phyloP scores from a whole-genome alignment of 2,113 vertebrate species.

The Passerina amoena region DNA sequence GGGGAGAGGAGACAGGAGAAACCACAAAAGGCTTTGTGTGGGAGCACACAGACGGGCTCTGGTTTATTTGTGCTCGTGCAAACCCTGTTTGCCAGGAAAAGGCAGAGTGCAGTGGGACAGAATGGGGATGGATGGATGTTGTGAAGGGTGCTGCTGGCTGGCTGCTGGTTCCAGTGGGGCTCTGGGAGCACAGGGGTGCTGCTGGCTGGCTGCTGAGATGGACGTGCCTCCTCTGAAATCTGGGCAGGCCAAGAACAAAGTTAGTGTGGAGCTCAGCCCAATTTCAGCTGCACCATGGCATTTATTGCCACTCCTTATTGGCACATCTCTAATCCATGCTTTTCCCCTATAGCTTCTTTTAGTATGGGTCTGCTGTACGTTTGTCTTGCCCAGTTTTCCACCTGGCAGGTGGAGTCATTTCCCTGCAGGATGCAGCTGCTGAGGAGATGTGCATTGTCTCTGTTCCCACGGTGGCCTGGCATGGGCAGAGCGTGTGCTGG shows the following conservation, averaged over 20 bases:
- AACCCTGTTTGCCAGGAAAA: not conserved
- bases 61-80: fast-evolving
- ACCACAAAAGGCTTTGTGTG: not conserved
- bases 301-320: not conserved
- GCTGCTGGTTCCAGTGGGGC: not conserved
- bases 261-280: not conserved
- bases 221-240: not conserved
- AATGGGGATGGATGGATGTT: fast-evolving
- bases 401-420: not conserved
- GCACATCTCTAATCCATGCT: not conserved
- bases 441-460: not conserved
- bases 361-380: not conserved
- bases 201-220: not conserved
- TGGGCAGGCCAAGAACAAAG: not conserved
- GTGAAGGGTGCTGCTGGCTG: not conserved
- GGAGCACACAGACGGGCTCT: fast-evolving
- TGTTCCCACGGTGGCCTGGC: fast-evolving
- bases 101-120: fast-evolving
- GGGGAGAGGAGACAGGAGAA: not conserved
- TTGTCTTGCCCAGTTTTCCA: not conserved
- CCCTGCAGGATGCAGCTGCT: not conserved
- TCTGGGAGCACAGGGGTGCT: not conserved
- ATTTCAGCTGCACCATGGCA: not conserved
- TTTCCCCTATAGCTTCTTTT: not conserved
- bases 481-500: fast-evolving